phyloP scores from a whole-genome alignment of 2,113 vertebrate species.

The Rhinichthys klamathensis region DNA sequence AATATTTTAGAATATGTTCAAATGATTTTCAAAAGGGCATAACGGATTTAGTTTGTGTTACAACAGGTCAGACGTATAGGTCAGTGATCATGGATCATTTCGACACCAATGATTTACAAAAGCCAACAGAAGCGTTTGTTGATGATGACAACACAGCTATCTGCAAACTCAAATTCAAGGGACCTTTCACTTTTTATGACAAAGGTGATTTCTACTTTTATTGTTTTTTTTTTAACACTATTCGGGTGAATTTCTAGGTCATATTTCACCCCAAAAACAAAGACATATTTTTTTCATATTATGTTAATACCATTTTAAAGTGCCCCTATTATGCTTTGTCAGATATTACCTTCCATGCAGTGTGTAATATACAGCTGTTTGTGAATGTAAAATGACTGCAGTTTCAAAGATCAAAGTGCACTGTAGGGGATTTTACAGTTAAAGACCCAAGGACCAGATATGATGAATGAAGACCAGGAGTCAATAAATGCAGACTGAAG shows the following conservation, averaged over 20 bases:
- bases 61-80: slow-evolving; percentile 32
- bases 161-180: slow-evolving; percentile 51
- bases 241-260: neutral
- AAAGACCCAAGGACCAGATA: too few species aligned
- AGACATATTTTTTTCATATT: neutral
- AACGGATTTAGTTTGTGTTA: neutral
- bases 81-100: slow-evolving; percentile 42
- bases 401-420: too few species aligned
- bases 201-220: slow-evolving; percentile 41
- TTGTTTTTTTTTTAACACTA: neutral
- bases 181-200: slow-evolving; percentile 53
- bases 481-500: too few species aligned
- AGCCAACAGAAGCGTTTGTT: slow-evolving; percentile 24
- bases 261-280: neutral
- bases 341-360: too few species aligned
- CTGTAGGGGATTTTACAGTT: too few species aligned
- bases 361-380: too few species aligned
- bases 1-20: neutral
- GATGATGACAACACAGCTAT: slow-evolving; percentile 5
- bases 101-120: neutral
- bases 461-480: too few species aligned
- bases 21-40: neutral
- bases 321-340: too few species aligned
- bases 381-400: too few species aligned
- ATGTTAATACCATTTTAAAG: neutral